Percentiles rank a stretch among this genome's conserved stretches.
phyloP scores from a whole-genome alignment of 2,113 vertebrate species.

The Campylomormyrus numenius region DNA sequence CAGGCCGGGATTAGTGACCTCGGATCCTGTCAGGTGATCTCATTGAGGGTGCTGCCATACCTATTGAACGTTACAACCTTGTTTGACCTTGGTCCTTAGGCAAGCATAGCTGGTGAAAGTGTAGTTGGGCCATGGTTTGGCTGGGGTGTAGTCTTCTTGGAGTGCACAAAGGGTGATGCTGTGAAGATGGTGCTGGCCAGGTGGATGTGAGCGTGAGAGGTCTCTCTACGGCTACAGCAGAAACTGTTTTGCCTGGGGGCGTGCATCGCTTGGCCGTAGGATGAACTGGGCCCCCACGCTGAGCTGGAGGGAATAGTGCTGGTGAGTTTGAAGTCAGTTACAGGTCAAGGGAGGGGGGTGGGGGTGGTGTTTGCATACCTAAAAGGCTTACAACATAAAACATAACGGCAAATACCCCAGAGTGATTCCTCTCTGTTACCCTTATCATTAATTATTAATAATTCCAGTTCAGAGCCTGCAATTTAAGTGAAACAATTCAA shows the following conservation, averaged over 20 bases:
- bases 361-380: background rate
- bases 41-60: background rate
- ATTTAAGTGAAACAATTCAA: background rate
- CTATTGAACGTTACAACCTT: background rate
- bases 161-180: background rate
- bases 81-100: background rate
- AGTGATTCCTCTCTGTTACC: background rate
- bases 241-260: background rate
- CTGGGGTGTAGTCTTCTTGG: background rate
- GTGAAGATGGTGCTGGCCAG: background rate
- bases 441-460: constrained; percentile 7
- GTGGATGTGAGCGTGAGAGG: background rate
- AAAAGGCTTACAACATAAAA: background rate
- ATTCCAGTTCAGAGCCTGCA: background rate
- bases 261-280: background rate
- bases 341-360: background rate
- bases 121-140: background rate
- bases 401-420: background rate
- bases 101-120: background rate
- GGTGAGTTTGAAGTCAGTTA: background rate
- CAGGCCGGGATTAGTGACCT: background rate
- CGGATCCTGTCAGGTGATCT: background rate
- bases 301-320: background rate
- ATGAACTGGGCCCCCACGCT: background rate
- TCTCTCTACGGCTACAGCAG: background rate